A percentile compares a stretch with the other conserved stretches of the same genome.
These are phyloP conservation scores for Drosophila mojavensis DNA, from an alignment of 1,140 invertebrate species.

Conservation along the genomic window DNA sequence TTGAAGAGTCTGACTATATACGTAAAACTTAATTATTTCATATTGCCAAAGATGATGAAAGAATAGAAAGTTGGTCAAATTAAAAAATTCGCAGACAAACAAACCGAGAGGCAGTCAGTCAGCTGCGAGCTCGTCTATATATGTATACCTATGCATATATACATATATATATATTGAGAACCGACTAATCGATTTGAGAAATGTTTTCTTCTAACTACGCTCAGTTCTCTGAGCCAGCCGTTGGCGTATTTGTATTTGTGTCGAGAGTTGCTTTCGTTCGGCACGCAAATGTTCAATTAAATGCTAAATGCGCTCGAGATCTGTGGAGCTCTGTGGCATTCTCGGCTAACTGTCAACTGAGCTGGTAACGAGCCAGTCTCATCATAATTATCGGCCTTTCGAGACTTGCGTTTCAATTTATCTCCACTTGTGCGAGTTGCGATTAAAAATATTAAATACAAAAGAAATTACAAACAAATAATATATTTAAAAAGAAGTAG, in stretches of 20 bases:
- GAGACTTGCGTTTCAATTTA: constrained; percentile 19
- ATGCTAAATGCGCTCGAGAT: constrained; percentile 43
- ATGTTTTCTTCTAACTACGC: neutral
- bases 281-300: constrained; percentile 76
- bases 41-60: neutral
- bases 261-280: constrained; percentile 57
- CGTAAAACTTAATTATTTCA: neutral
- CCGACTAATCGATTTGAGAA: constrained; percentile 34
- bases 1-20: neutral
- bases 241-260: constrained; percentile 44
- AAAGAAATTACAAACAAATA: constrained; percentile 10
- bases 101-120: neutral
- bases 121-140: no score
- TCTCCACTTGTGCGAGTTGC: constrained; percentile 4
- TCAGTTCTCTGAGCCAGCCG: neutral
- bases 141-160: no score
- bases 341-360: constrained; percentile 30
- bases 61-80: constrained; percentile 12
- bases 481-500: constrained; percentile 48
- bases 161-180: neutral
- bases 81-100: neutral
- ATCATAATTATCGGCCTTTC: constrained; percentile 35
- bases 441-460: constrained; percentile 48
- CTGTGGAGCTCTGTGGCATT: constrained; percentile 7
- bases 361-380: constrained; percentile 23